phyloP scores from a whole-genome alignment of 2,888 invertebrate genomes.

The Cryptophagus acutangulus region DNA sequence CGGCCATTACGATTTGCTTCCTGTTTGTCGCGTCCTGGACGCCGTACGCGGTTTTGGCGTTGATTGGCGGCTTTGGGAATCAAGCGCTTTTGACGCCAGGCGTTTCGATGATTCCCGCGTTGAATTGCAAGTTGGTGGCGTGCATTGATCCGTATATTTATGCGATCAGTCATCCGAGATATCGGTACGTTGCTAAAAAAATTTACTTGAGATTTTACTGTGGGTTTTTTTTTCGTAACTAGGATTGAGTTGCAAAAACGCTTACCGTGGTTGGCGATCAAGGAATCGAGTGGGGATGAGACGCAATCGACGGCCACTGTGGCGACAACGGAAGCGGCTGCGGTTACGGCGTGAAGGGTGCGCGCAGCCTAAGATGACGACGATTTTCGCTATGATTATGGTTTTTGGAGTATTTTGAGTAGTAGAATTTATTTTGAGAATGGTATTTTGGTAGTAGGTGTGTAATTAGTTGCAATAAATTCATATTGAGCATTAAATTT shows the following conservation, averaged over 20 bases:
- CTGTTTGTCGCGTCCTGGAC: slow-evolving; percentile 85
- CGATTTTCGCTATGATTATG: too few species aligned
- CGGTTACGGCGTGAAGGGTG: slow-evolving; percentile 7
- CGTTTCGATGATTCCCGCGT: slow-evolving; percentile 81
- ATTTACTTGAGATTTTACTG: background rate
- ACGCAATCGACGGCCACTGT: slow-evolving; percentile 52
- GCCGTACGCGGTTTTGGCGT: slow-evolving; percentile 78
- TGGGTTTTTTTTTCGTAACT: background rate
- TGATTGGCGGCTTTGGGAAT: slow-evolving; percentile 80
- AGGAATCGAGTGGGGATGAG: slow-evolving; percentile 56
- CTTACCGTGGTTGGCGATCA: slow-evolving; percentile 73
- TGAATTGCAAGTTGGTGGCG: slow-evolving; percentile 82
- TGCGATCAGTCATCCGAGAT: slow-evolving; percentile 86
- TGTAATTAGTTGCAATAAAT: too few species aligned
- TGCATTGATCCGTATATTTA: slow-evolving; percentile 90
- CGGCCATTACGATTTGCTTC: slow-evolving; percentile 82
- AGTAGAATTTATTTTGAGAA: too few species aligned
- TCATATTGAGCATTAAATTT: too few species aligned
- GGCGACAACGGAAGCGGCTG: slow-evolving; percentile 18
- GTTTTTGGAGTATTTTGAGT: too few species aligned
- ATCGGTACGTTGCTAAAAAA: slow-evolving; percentile 54
- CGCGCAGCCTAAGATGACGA: too few species aligned
- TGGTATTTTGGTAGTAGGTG: too few species aligned
- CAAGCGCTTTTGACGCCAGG: slow-evolving; percentile 66
- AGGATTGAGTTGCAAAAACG: slow-evolving; percentile 75